These are phyloP conservation scores for Boloria euphrosyne DNA, from an alignment of 2,888 invertebrate genomes.

Conservation along the genomic window DNA sequence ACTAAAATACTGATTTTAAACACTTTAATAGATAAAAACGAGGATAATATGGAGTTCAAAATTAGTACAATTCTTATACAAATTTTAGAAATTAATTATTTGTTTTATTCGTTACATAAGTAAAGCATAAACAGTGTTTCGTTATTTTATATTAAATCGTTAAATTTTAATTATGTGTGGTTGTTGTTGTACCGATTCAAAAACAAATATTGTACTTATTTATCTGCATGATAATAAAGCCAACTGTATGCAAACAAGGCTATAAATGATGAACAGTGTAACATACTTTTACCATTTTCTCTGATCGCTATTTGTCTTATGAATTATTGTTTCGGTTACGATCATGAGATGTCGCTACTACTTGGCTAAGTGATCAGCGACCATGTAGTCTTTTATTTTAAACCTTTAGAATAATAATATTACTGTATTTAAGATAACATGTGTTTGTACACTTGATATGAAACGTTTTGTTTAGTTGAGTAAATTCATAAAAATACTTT, in stretches of 20 bases:
- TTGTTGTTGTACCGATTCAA: conserved; percentile 25
- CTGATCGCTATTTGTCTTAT: conserved; percentile 9
- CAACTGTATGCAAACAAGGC: conserved; percentile 5
- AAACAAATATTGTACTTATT: conserved; percentile 17
- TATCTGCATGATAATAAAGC: conserved; percentile 15
- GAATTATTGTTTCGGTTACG: conserved; percentile 4
- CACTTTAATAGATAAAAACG: not conserved
- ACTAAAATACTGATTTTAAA: not conserved
- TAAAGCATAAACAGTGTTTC: no score
- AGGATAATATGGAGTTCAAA: no score
- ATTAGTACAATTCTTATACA: no score
- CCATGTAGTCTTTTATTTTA: not conserved
- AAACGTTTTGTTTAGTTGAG: no score
- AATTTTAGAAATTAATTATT: no score
- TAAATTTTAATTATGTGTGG: not conserved
- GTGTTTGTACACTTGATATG: no score
- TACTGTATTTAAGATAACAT: not conserved
- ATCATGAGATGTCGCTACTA: not conserved
- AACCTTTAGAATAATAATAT: not conserved
- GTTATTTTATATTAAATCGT: no score
- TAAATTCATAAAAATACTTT: no score
- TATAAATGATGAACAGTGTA: conserved; percentile 14
- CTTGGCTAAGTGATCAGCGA: not conserved
- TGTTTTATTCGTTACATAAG: no score
- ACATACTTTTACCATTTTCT: conserved; percentile 22